These are phyloP conservation scores for Agrochola circellaris DNA, from an alignment of 2,888 invertebrate species.

Conservation along the genomic window DNA sequence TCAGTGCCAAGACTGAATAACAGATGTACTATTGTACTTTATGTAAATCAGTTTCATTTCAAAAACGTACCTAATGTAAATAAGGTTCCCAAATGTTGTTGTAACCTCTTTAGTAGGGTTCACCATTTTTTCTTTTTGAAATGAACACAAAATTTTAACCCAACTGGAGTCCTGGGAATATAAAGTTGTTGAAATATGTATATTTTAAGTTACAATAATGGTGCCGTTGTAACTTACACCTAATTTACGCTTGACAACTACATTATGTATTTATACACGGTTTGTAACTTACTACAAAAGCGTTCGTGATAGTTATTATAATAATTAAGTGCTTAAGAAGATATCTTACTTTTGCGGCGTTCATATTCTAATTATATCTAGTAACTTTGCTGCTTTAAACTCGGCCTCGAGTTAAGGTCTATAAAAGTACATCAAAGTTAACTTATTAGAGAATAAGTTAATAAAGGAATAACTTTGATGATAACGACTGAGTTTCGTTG, in stretches of 20 bases:
- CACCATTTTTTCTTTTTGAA: conserved; percentile 43
- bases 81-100: conserved; percentile 67
- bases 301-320: conserved; percentile 46
- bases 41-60: conserved; percentile 81
- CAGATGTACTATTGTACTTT: conserved; percentile 84
- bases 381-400: conserved; percentile 53
- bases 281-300: conserved; percentile 38
- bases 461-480: conserved; percentile 63
- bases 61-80: conserved; percentile 73
- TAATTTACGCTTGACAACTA: conserved; percentile 39
- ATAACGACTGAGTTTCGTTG: conserved; percentile 59
- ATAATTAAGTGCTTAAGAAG: conserved; percentile 59
- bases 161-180: conserved; percentile 27
- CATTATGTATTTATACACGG: conserved; percentile 45
- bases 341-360: conserved; percentile 42
- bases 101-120: conserved; percentile 56
- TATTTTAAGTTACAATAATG: conserved; percentile 47
- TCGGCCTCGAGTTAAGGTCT: conserved; percentile 42
- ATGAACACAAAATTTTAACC: conserved; percentile 44
- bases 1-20: conserved; percentile 81
- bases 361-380: conserved; percentile 59
- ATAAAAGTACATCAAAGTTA: conserved; percentile 66
- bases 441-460: conserved; percentile 67
- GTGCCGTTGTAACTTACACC: conserved; percentile 34
- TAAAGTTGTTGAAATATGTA: conserved; percentile 53